Conservation (phyloP, 2,113 vertebrate species). For the Epinephelus cyanopodus region DNA sequence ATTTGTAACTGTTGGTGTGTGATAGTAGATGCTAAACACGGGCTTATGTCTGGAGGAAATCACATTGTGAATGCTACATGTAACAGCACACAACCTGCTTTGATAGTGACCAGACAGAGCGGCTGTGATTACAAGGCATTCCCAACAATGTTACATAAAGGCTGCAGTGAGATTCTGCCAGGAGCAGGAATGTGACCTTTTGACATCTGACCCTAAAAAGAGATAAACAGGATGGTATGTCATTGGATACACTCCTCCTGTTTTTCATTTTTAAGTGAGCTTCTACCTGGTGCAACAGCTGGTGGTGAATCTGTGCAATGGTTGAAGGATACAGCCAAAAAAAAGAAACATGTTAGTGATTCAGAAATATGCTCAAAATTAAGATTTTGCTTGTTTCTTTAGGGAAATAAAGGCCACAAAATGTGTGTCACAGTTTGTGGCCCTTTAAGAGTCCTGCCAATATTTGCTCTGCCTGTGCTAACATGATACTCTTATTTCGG, state of each 20-base stretch:
- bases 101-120: background rate
- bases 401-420: background rate
- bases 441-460: background rate
- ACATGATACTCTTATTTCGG: background rate
- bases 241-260: conserved; percentile 48
- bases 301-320: conserved; percentile 26
- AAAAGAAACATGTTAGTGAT: background rate
- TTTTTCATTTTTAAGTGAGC: conserved; percentile 18
- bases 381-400: background rate
- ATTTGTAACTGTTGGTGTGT: background rate
- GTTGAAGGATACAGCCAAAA: background rate
- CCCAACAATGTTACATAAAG: conserved; percentile 24
- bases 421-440: background rate
- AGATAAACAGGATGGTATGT: conserved; percentile 68
- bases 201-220: conserved; percentile 68
- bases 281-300: conserved; percentile 2
- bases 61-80: background rate
- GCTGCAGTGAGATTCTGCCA: conserved; percentile 55
- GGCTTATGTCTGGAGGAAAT: background rate
- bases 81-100: background rate
- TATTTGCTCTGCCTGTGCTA: conserved; percentile 12
- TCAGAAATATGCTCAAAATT: background rate
- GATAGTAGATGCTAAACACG: background rate
- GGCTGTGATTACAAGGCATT: conserved; percentile 38
- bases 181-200: conserved; percentile 79